Percentiles rank a stretch among this genome's conserved stretches.
phyloP scores from a whole-genome alignment of 2,797 vertebrate genomes.

The Chrysocyon brachyurus region DNA sequence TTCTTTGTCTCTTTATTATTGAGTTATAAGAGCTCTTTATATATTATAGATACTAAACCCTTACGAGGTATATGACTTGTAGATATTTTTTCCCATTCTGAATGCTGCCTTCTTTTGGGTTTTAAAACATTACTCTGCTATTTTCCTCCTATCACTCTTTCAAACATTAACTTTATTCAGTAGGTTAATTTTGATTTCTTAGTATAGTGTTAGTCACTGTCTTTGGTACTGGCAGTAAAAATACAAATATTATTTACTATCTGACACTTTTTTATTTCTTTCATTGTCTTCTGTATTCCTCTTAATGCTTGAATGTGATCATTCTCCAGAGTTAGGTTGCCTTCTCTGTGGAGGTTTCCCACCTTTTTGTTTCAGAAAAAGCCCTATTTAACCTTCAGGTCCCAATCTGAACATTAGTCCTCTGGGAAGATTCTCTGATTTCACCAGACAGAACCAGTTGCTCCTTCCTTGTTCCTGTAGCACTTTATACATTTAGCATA shows the following conservation, averaged over 20 bases:
- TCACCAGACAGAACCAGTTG: neutral
- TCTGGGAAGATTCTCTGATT: neutral
- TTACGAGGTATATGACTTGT: neutral
- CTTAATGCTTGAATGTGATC: neutral
- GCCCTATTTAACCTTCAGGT: neutral
- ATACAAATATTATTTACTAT: neutral
- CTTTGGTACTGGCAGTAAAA: conserved; percentile 16
- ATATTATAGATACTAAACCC: neutral
- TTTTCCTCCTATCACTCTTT: neutral
- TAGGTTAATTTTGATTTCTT: neutral
- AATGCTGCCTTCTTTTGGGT: neutral
- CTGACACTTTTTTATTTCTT: neutral
- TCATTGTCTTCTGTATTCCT: neutral
- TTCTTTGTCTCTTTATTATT: conserved; percentile 15
- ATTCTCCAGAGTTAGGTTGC: neutral
- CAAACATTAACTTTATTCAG: neutral
- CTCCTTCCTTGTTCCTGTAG: neutral
- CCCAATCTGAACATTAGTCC: neutral
- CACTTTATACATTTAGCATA: neutral
- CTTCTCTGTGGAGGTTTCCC: neutral
- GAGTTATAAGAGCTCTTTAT: neutral
- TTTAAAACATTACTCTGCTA: conserved; percentile 24
- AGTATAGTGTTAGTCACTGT: neutral
- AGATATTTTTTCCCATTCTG: neutral
- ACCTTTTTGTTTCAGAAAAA: neutral